Evolutionary conservation across 2,113 vertebrate species (phyloP).

Genomic region (Peromyscus polionotus): DNA sequence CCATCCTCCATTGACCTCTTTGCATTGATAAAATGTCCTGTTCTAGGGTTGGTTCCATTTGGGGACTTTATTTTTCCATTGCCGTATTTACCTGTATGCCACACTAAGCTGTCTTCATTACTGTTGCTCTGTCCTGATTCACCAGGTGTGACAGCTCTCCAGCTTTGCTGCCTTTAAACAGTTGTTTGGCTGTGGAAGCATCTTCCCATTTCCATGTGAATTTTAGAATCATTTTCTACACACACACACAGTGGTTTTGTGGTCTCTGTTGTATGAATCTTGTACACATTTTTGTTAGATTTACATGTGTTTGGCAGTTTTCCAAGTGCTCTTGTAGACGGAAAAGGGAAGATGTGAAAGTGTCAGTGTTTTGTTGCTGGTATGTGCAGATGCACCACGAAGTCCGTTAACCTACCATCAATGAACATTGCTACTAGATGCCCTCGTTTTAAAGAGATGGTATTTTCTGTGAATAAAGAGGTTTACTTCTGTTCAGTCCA

Average conservation of each 20-base stretch:
- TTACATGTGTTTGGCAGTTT: not conserved
- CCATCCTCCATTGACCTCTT: not conserved
- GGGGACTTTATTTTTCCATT: not conserved
- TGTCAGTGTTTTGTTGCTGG: not conserved
- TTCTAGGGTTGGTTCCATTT: not conserved
- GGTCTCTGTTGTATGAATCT: not conserved
- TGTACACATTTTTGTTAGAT: not conserved
- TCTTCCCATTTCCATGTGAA: constrained; percentile 18
- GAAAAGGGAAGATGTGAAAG: not conserved
- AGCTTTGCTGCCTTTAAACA: not conserved
- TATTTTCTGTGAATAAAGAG: not conserved
- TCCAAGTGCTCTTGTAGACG: not conserved
- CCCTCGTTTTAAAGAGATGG: not conserved
- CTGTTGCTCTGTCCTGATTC: not conserved
- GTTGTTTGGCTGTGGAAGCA: not conserved
- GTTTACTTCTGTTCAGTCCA: not conserved
- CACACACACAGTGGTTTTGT: not conserved
- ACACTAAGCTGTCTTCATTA: not conserved
- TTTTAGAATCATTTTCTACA: not conserved
- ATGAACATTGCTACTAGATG: not conserved
- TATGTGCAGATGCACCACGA: not conserved
- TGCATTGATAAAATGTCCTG: not conserved
- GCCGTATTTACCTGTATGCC: not conserved
- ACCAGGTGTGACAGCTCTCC: not conserved
- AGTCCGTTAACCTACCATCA: not conserved